These are phyloP conservation scores for Delphinus delphis DNA, from an alignment of 2,113 vertebrate species.

Conservation along the genomic window DNA sequence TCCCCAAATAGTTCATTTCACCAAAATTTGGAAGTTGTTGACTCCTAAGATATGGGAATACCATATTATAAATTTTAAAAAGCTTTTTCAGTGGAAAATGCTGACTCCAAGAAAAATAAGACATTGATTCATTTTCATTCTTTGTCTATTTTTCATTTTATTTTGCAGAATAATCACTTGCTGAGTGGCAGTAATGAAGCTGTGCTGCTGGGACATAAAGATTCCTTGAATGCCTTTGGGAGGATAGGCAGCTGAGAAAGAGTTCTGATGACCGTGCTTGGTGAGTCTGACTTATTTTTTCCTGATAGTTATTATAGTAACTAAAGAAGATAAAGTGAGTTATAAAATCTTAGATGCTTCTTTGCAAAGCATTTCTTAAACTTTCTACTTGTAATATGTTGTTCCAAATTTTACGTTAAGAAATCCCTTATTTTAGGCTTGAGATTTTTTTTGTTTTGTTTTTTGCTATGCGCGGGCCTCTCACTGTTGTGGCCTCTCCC, in stretches of 20 bases:
- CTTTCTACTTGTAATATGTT: background rate
- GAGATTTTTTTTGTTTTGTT: background rate
- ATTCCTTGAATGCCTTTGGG: background rate
- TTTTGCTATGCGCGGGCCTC: too few relatives aligned
- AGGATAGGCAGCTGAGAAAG: background rate
- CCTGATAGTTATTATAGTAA: slow-evolving; percentile 45
- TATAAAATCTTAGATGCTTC: background rate
- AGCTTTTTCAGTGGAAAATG: background rate
- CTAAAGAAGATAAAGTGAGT: background rate
- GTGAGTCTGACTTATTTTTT: background rate
- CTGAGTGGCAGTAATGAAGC: background rate
- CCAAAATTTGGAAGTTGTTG: background rate
- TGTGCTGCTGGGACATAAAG: too few relatives aligned
- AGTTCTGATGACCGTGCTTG: background rate
- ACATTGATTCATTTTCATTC: background rate
- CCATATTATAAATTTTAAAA: background rate
- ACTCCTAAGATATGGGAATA: background rate
- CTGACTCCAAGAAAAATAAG: background rate
- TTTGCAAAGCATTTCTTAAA: background rate
- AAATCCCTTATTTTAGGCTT: background rate
- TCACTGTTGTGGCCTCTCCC: too few relatives aligned
- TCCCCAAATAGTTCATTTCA: background rate
- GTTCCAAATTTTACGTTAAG: background rate
- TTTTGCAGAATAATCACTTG: slow-evolving; percentile 3
- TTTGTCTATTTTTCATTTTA: background rate